Evolutionary conservation across 2,113 vertebrate species (phyloP), one percentile per base, ranked within the genome.

Genomic region (Aix galericulata): DNA sequence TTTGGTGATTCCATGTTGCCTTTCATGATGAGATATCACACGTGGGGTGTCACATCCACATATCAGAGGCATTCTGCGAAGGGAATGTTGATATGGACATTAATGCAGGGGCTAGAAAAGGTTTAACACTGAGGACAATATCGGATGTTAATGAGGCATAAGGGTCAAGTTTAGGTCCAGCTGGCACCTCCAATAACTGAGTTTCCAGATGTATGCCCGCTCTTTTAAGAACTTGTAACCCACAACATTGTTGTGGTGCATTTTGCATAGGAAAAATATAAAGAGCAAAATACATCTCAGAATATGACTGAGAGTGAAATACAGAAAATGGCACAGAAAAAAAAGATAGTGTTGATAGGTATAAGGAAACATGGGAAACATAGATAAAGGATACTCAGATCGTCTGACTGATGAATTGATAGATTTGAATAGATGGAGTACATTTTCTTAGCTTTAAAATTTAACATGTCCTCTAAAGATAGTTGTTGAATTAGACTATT

Each of bases 11-110:
- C 38, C 52, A 4, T 87, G 40, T 1, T 76, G 26, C 64, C n/a
- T 82, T 76, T 38, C n/a, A 13, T 21, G 21, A 8, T 66, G 76
- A 59, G 82, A 32, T 56, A 38, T 14, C 34, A 64, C 17, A 34
- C 0, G 0, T 48, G 29, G 21, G 23, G 12, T 55, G 20, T 38
- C 64, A 63, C 12, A 52, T 7, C 6, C 32, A 16, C 5, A 3
- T 11, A 22, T 63, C 60, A 63, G 46, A 82, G 40, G 5, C 16
- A 66, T 23, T 16, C 17, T 78, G 56, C 18, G 77, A 89, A 72
- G 29, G 13, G 23, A 44, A 55, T 26, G 12, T 60, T 59, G 44
- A 80, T 17, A 9, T 64, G 38, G 26, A 46, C 17, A 11, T 50
- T n/a, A 75, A 32, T 60, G 32, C 29, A 62, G 17, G 20, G 14